Conservation (phyloP, 1,140 invertebrate species). For the Drosophila pectinifera region DNA sequence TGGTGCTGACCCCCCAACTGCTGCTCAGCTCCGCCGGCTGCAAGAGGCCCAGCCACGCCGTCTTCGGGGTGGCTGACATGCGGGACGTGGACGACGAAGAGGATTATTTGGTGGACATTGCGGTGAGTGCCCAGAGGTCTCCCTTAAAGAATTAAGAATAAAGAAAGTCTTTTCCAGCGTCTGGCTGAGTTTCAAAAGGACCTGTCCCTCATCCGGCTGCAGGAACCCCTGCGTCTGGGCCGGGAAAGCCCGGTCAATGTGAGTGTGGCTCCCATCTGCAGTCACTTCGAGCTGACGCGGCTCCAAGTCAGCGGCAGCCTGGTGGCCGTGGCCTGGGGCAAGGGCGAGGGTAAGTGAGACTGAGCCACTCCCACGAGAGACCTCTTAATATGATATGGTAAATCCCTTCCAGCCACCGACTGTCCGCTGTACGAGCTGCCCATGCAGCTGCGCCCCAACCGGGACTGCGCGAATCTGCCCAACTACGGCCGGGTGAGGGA, state of each 20-base stretch:
- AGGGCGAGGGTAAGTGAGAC: conserved; percentile 45
- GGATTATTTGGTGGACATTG: conserved; percentile 58
- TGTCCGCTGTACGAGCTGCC: conserved; percentile 65
- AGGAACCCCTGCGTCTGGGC: conserved; percentile 24
- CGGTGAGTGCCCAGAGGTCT: conserved; percentile 15
- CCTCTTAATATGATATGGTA: background rate
- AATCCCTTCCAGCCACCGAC: conserved; percentile 39
- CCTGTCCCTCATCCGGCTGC: conserved; percentile 42
- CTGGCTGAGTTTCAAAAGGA: conserved; percentile 43
- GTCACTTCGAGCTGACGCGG: conserved; percentile 53
- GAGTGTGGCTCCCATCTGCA: conserved; percentile 53
- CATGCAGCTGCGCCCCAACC: conserved; percentile 59
- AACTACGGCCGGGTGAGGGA: conserved; percentile 23
- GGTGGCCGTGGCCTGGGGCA: conserved; percentile 62
- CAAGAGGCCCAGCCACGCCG: conserved; percentile 57
- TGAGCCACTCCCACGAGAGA: too few relatives aligned
- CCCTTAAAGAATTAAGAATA: too few relatives aligned
- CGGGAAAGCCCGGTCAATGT: conserved; percentile 11
- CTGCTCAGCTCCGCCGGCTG: conserved; percentile 58
- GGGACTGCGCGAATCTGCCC: conserved; percentile 40
- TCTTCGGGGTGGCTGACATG: conserved; percentile 66
- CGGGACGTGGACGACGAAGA: conserved; percentile 61
- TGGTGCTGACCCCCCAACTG: conserved; percentile 47
- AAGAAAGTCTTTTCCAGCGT: conserved; percentile 15
- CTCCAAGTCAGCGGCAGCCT: conserved; percentile 52